Percentiles rank a stretch among this genome's conserved stretches.
These are phyloP conservation scores for Synanthedon vespiformis DNA, from an alignment of 2,888 invertebrate species.

Conservation along the genomic window DNA sequence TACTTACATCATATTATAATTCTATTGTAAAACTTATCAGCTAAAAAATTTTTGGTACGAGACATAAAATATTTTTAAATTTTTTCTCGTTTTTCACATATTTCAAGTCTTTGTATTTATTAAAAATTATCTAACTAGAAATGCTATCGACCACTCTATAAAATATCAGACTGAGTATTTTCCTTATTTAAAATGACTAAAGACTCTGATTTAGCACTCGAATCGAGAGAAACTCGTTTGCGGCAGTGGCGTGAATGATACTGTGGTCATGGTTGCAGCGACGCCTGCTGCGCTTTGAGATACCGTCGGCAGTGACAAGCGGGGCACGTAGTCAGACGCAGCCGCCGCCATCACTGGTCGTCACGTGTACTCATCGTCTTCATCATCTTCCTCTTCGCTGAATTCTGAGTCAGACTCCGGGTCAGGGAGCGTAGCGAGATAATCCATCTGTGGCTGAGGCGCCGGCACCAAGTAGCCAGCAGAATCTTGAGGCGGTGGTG, in stretches of 20 bases:
- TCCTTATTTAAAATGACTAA: no score
- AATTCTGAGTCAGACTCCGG: conserved; percentile 39
- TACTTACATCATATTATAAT: no score
- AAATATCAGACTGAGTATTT: no score
- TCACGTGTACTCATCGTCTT: conserved; percentile 59
- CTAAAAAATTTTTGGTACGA: no score
- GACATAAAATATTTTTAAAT: no score
- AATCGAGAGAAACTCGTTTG: conserved; percentile 21
- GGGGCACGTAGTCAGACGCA: conserved; percentile 42
- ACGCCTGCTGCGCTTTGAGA: not conserved
- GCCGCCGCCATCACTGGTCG: conserved; percentile 16
- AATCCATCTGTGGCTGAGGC: conserved; percentile 63
- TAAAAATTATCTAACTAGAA: no score
- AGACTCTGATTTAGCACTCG: conserved; percentile 20
- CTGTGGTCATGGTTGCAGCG: conserved; percentile 3
- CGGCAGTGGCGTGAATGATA: conserved; percentile 42
- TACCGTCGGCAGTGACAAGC: conserved; percentile 22
- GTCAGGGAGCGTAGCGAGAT: conserved; percentile 67
- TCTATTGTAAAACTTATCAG: no score
- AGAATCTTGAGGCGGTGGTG: conserved; percentile 73
- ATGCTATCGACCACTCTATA: no score
- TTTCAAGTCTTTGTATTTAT: no score
- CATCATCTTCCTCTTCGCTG: conserved; percentile 39
- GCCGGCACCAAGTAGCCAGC: conserved; percentile 78
- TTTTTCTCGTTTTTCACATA: no score